Conservation (phyloP, 2,113 vertebrate genomes). For the Corydoras sp. region DNA sequence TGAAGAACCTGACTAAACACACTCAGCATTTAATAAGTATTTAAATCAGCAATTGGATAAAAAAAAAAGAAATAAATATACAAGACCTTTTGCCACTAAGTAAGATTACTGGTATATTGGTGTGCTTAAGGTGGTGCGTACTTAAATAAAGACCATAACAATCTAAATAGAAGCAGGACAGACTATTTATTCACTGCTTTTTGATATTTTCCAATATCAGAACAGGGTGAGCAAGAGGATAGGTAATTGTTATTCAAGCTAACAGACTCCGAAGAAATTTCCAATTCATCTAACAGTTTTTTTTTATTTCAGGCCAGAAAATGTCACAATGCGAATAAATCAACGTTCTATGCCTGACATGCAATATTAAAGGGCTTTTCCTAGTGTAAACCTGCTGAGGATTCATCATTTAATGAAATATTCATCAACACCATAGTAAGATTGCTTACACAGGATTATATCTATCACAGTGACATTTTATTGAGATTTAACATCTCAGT, state of each 20-base stretch:
- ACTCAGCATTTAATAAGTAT: background rate
- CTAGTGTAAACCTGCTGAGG: background rate
- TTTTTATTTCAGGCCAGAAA: constrained; percentile 22
- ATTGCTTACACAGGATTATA: too few species aligned
- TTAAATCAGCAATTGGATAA: too few species aligned
- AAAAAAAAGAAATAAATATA: too few species aligned
- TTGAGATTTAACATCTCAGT: too few species aligned
- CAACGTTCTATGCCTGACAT: constrained; percentile 11
- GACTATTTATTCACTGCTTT: constrained; percentile 18
- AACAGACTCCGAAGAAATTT: constrained; percentile 38
- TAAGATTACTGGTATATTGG: background rate
- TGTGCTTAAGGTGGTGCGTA: background rate
- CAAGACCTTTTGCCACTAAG: too few species aligned
- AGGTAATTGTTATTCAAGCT: constrained; percentile 37
- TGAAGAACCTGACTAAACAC: constrained; percentile 9
- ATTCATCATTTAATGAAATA: too few species aligned
- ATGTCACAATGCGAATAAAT: constrained; percentile 27
- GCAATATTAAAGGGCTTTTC: background rate
- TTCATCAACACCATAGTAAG: too few species aligned
- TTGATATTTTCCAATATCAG: constrained; percentile 32
- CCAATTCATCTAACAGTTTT: constrained; percentile 31
- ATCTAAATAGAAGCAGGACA: constrained; percentile 21
- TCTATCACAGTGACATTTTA: too few species aligned
- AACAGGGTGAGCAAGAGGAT: constrained; percentile 23
- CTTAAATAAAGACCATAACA: constrained; percentile 20